Base-by-base conservation (phyloP, 2,797 vertebrate genomes). In the Eospalax fontanierii region DNA sequence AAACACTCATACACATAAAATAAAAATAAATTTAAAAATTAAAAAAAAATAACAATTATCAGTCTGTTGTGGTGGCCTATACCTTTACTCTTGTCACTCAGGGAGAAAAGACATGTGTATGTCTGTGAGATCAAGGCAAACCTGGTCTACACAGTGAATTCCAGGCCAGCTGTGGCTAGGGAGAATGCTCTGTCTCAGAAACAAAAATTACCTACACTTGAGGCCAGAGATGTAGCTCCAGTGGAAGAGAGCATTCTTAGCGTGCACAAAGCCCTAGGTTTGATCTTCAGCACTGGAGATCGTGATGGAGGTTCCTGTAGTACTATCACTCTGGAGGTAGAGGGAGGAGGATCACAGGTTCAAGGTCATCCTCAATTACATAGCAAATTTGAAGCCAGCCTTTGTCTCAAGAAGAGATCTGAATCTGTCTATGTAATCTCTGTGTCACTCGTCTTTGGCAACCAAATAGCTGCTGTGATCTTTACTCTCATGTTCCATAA, bases 391-490 rank as follows among this genome's bases (percentile, higher is more conserved):
- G 19, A 46, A n/a, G 59, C 40, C 38, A 46, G 40, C 71, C 57
- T 38, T 71, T 46, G 14, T 65, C 71, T 76, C 71, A 68, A 79
- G 75, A 82, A 46, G 2, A 28, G 22, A 40, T 14, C 30, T 74
- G 57, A 59, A 63, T 33, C 24, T 71, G 28, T 43, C 4, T 50
- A 14, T 50, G 24, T n/a, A 78, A 63, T 89, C 46, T 80, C 70
- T 40, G 12, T 68, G 40, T 81, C 71, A 63, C 26, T 50, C 3
- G 18, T 59, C 26, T 79, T 81, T 89, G 83, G 33, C 78, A 82
- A 93, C 59, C 43, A 96, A 96, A 96, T 88, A 79, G 95, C 89
- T 30, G 40, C 65, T 88, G n/a, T 83, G 81, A 85, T 54, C 70
- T 94, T 93, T 90, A 73, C 66, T 66, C 71, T 93, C 70, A 15